Percentiles rank a stretch among this genome's conserved stretches.
These are phyloP conservation scores for Ostrea edulis DNA, from an alignment of 1,140 invertebrate species.

Conservation along the genomic window DNA sequence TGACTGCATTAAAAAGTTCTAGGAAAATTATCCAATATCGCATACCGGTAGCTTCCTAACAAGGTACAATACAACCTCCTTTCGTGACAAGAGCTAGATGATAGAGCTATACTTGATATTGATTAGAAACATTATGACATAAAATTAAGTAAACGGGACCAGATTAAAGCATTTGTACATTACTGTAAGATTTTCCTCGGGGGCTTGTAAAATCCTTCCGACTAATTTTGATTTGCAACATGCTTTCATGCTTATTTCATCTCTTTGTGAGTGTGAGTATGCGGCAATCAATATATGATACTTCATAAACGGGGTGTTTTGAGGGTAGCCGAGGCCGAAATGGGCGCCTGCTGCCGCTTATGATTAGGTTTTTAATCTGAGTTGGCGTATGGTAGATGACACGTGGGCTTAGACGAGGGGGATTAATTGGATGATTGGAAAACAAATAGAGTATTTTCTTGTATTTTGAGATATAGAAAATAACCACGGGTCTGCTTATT, in stretches of 20 bases:
- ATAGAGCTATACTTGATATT: background rate
- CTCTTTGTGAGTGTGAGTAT: background rate
- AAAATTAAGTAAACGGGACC: conserved; percentile 13
- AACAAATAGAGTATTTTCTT: background rate
- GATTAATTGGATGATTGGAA: background rate
- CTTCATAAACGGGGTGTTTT: background rate
- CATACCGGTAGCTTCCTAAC: too few relatives aligned
- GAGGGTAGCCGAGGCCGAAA: background rate
- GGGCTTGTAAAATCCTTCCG: conserved; percentile 17
- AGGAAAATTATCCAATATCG: too few relatives aligned
- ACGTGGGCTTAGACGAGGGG: background rate
- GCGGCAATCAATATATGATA: background rate
- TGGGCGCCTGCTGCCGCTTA: background rate
- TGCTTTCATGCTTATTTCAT: conserved; percentile 20
- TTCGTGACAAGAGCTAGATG: background rate
- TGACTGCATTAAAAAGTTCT: too few relatives aligned
- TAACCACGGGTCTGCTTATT: too few relatives aligned
- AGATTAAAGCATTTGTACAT: conserved; percentile 22
- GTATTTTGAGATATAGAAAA: too few relatives aligned
- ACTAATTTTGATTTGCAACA: conserved; percentile 20
- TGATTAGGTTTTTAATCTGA: conserved; percentile 2
- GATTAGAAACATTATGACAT: conserved; percentile 22
- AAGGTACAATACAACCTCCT: background rate
- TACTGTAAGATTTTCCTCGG: background rate
- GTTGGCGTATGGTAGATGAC: background rate